phyloP scores from a whole-genome alignment of 2,888 invertebrate genomes.

The Euzophera pinguis region DNA sequence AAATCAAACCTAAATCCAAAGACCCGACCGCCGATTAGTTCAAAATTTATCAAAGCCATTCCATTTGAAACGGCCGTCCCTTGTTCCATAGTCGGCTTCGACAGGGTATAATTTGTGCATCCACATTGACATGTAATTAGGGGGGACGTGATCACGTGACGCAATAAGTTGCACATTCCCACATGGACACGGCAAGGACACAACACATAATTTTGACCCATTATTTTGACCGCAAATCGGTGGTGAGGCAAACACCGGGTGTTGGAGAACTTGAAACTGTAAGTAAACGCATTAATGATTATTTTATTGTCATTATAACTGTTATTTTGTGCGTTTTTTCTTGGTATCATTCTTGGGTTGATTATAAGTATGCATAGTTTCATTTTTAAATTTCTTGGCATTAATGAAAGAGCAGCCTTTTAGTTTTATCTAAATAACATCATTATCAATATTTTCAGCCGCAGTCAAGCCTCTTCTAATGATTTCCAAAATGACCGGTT shows the following conservation, averaged over 20 bases:
- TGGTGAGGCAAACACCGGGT: slow-evolving; percentile 16
- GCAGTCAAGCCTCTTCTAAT: too few species aligned
- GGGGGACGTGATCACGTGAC: slow-evolving; percentile 49
- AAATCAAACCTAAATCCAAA: neutral
- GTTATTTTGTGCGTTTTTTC: neutral
- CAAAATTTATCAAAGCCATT: slow-evolving; percentile 48
- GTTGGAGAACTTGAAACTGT: neutral
- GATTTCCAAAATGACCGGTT: too few species aligned
- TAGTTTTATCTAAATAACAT: too few species aligned
- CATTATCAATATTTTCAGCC: too few species aligned
- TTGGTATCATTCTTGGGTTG: too few species aligned
- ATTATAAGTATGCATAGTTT: too few species aligned
- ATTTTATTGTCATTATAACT: neutral
- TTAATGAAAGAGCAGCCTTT: too few species aligned
- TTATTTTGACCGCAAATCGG: slow-evolving; percentile 70
- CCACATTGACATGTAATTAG: slow-evolving; percentile 69
- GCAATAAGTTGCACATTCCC: slow-evolving; percentile 66
- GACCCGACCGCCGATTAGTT: slow-evolving; percentile 26
- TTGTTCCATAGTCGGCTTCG: slow-evolving; percentile 39
- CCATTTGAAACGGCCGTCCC: slow-evolving; percentile 38
- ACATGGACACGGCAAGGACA: slow-evolving; percentile 66
- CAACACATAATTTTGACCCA: slow-evolving; percentile 71
- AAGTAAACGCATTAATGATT: slow-evolving; percentile 1
- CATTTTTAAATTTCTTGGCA: too few species aligned
- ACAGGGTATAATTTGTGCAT: slow-evolving; percentile 73